Evolutionary conservation across 2,888 invertebrate species (phyloP).

Genomic region (Homarus gammarus): DNA sequence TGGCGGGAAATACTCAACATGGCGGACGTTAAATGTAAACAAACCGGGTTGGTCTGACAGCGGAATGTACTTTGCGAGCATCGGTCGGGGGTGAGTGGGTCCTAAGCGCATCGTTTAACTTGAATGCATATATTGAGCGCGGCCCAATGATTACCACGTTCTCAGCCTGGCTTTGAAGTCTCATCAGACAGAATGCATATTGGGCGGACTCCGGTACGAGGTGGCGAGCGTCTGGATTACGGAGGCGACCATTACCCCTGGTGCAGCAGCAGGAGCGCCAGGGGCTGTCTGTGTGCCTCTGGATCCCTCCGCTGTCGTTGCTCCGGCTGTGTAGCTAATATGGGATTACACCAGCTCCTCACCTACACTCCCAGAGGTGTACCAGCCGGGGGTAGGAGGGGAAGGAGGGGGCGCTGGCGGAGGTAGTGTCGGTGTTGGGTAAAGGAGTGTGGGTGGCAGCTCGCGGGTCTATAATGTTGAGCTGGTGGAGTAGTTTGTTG

Average conservation of each 20-base stretch:
- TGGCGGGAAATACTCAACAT: neutral
- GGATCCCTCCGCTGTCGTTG: neutral
- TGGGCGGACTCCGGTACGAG: neutral
- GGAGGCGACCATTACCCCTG: neutral
- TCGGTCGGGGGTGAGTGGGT: neutral
- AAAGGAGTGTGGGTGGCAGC: too few relatives aligned
- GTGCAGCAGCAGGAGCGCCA: neutral
- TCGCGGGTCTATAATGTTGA: too few relatives aligned
- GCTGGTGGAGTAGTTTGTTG: too few relatives aligned
- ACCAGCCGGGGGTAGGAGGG: neutral
- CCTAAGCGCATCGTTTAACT: constrained; percentile 9
- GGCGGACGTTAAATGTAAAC: neutral
- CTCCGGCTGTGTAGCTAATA: constrained; percentile 12
- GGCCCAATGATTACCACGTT: constrained; percentile 18
- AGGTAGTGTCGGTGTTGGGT: neutral
- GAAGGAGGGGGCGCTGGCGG: neutral
- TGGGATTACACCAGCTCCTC: neutral
- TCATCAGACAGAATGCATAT: constrained; percentile 20
- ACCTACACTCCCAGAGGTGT: constrained; percentile 4
- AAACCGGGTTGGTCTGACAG: neutral
- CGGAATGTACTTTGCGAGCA: neutral
- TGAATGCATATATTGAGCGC: constrained; percentile 6
- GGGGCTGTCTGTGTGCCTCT: neutral
- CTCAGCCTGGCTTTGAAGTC: constrained; percentile 18
- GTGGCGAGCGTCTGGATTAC: constrained; percentile 6